Evolutionary conservation across 1,140 invertebrate genomes (phyloP).

Genomic region (Melitaea cinxia): DNA sequence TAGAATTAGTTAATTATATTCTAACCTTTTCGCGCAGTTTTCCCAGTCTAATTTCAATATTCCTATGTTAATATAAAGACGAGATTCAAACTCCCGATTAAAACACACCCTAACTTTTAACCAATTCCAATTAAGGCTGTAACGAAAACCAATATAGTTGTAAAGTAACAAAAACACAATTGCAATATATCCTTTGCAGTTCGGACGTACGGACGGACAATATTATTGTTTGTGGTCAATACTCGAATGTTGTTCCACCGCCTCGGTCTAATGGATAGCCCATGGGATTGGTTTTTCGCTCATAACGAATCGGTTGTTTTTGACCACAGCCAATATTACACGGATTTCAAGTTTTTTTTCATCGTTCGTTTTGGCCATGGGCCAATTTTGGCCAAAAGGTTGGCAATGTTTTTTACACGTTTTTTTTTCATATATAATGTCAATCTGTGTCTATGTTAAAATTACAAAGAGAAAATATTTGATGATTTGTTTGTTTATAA

Average conservation of each 20-base stretch:
- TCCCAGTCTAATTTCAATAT: too few species aligned
- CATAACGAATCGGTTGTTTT: constrained; percentile 1
- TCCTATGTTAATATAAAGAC: too few species aligned
- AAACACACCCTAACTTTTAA: neutral
- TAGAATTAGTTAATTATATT: too few species aligned
- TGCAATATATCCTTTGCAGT: constrained; percentile 10
- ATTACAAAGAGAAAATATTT: too few species aligned
- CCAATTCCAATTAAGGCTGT: constrained; percentile 1
- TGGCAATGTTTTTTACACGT: too few species aligned
- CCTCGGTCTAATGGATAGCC: constrained; percentile 22
- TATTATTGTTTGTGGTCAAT: constrained; percentile 24
- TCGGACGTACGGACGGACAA: constrained; percentile 12
- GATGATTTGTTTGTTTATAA: too few species aligned
- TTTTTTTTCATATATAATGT: too few species aligned
- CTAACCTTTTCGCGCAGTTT: too few species aligned
- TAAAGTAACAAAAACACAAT: constrained; percentile 5
- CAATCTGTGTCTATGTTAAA: too few species aligned
- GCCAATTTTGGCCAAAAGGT: too few species aligned
- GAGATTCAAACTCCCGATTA: too few species aligned
- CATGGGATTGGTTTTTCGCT: constrained; percentile 8
- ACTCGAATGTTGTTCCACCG: constrained; percentile 7
- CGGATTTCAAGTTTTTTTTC: neutral
- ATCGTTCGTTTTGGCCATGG: too few species aligned
- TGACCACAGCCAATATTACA: neutral
- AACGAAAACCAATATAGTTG: constrained; percentile 8